A percentile compares a stretch with the other conserved stretches of the same genome.
phyloP scores from a whole-genome alignment of 2,113 vertebrate species.

The Calypte anna region DNA sequence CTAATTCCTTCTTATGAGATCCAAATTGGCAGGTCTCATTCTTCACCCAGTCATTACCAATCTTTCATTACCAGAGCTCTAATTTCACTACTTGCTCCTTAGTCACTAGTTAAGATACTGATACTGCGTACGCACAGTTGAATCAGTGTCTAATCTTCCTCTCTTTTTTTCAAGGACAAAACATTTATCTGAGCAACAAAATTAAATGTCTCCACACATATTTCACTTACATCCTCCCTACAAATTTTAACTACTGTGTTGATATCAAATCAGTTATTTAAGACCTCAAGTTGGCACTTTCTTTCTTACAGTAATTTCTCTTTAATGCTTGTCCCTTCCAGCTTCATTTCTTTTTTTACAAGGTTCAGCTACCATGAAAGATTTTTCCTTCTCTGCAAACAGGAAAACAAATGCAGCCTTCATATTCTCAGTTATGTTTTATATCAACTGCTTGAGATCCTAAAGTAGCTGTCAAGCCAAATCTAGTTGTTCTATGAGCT shows the following conservation, averaged over 20 bases:
- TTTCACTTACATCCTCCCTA: neutral
- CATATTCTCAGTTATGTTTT: neutral
- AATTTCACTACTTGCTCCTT: neutral
- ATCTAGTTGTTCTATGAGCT: neutral
- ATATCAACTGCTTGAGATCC: neutral
- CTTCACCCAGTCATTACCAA: neutral
- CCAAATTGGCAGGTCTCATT: neutral
- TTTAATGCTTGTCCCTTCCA: neutral
- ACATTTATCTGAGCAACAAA: neutral
- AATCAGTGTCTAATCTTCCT: neutral
- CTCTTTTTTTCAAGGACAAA: neutral
- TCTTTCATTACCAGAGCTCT: neutral
- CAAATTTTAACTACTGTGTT: neutral
- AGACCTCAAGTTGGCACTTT: neutral
- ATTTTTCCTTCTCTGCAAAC: neutral
- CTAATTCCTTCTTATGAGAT: neutral
- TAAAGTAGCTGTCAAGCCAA: neutral
- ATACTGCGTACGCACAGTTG: neutral
- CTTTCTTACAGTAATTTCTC: neutral
- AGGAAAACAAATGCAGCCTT: neutral
- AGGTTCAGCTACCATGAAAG: neutral
- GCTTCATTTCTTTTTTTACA: neutral
- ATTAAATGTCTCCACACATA: slow-evolving; percentile 4
- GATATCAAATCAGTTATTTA: neutral
- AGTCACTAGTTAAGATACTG: neutral